These are phyloP conservation scores for Potorous gilbertii DNA, from an alignment of 2,797 vertebrate genomes.

Conservation along the genomic window DNA sequence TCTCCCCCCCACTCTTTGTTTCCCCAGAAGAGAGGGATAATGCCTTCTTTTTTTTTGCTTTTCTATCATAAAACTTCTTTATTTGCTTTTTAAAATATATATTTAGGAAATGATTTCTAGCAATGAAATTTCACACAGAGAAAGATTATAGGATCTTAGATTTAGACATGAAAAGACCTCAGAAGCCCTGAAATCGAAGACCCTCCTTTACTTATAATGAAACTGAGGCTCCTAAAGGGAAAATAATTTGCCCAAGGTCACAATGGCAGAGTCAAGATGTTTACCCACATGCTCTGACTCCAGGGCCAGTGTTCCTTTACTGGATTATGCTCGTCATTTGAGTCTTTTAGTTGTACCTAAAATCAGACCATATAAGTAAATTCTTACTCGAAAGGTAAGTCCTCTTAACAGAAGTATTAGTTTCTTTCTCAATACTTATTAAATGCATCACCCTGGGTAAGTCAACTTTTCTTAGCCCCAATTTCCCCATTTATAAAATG, in stretches of 20 bases:
- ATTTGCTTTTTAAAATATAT: neutral
- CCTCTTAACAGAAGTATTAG: neutral
- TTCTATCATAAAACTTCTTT: neutral
- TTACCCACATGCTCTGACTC: neutral
- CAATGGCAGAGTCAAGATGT: neutral
- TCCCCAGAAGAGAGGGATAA: neutral
- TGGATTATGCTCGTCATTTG: neutral
- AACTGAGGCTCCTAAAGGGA: neutral
- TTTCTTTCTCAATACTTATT: neutral
- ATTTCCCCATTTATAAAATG: neutral
- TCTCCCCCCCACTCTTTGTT: too few relatives aligned
- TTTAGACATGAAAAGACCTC: neutral
- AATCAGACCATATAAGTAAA: neutral
- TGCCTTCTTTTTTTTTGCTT: neutral
- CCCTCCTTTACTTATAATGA: neutral
- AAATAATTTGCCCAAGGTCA: neutral
- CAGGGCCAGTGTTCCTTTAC: neutral
- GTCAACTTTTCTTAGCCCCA: neutral
- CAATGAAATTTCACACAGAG: neutral
- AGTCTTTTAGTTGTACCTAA: neutral
- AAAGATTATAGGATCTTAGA: neutral
- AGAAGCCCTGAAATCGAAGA: neutral
- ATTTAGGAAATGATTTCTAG: neutral
- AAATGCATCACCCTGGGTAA: neutral
- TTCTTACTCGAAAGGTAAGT: neutral